These are phyloP conservation scores for Hemicentrotus pulcherrimus DNA, from an alignment of 35 echinoderm and acorn worm genomes.

Conservation along the genomic window DNA sequence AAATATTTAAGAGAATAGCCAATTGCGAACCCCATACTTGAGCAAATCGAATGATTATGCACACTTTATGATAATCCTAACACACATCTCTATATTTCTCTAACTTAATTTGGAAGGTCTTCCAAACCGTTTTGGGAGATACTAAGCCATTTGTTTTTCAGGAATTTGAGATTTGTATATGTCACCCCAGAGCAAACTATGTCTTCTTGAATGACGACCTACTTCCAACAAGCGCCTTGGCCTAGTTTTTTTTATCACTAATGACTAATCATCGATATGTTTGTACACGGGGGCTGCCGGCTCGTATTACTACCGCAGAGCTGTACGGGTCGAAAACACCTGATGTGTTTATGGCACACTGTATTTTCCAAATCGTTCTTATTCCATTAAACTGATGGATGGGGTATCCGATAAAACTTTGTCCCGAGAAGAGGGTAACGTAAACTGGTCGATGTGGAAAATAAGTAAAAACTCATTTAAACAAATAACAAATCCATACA, in stretches of 20 bases:
- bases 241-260: neutral
- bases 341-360: neutral
- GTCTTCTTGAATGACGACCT: neutral
- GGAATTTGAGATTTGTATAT: neutral
- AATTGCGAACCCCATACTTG: too few species aligned
- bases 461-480: too few species aligned
- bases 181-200: too few species aligned
- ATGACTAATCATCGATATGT: neutral
- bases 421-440: too few species aligned
- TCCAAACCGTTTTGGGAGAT: neutral
- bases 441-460: too few species aligned
- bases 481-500: too few species aligned
- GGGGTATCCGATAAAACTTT: too few species aligned
- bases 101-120: too few species aligned
- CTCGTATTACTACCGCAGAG: neutral
- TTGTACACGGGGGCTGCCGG: neutral
- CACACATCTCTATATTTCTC: too few species aligned
- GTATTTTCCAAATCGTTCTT: neutral
- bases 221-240: neutral
- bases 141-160: neutral
- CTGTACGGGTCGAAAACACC: neutral
- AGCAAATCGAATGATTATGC: too few species aligned
- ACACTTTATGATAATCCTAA: too few species aligned
- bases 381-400: neutral
- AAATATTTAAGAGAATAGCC: too few species aligned